Evolutionary conservation across 1,140 invertebrate species (phyloP).

Genomic region (Nymphalis io): DNA sequence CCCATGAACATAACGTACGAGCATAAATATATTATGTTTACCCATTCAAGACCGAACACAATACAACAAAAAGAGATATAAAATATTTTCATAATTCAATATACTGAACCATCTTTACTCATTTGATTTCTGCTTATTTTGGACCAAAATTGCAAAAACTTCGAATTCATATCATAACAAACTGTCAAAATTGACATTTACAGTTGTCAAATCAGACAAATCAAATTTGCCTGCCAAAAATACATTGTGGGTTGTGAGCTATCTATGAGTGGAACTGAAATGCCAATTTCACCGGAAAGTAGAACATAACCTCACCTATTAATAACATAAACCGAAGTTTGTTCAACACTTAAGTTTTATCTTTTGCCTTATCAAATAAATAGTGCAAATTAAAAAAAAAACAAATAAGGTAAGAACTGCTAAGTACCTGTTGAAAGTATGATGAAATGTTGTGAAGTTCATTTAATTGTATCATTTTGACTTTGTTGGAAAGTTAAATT

Average conservation of each 20-base stretch:
- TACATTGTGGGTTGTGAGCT: not conserved
- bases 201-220: not conserved
- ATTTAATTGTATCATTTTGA: not conserved
- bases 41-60: too few species aligned
- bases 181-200: not conserved
- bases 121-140: too few species aligned
- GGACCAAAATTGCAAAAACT: not conserved
- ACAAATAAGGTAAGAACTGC: conserved; percentile 9
- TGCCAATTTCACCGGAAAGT: not conserved
- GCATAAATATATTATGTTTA: too few species aligned
- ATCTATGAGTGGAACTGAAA: not conserved
- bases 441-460: conserved; percentile 24
- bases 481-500: conserved; percentile 7
- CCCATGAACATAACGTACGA: too few species aligned
- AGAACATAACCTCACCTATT: conserved; percentile 6
- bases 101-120: too few species aligned
- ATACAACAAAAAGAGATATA: too few species aligned
- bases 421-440: not conserved
- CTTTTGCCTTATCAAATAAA: not conserved
- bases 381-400: not conserved
- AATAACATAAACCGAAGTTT: conserved; percentile 1
- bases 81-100: too few species aligned
- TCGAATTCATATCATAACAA: not conserved
- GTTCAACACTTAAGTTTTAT: not conserved
- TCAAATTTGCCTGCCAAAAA: not conserved